phyloP scores from a whole-genome alignment of 2,113 vertebrate species.

The Phasianus colchicus region DNA sequence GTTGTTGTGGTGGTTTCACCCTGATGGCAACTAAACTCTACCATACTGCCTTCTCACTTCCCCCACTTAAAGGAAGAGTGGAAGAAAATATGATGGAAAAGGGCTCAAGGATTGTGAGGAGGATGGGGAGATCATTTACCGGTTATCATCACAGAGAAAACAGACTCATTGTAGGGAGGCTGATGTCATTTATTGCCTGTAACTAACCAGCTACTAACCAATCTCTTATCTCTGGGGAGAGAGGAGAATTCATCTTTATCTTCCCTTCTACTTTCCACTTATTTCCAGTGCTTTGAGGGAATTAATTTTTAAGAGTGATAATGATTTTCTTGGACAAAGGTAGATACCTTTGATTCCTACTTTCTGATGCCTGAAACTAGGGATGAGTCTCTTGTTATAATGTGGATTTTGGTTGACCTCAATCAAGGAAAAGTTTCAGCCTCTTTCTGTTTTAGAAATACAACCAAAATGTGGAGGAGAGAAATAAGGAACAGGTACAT shows the following conservation, averaged over 20 bases:
- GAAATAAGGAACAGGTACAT: background rate
- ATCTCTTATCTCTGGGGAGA: slow-evolving; percentile 5
- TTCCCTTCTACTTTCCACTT: background rate
- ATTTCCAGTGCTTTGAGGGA: slow-evolving; percentile 5
- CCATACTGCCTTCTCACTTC: background rate
- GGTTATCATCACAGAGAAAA: background rate
- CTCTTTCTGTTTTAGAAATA: background rate
- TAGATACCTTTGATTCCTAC: background rate
- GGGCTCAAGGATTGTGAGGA: background rate
- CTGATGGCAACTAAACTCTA: background rate
- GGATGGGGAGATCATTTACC: background rate
- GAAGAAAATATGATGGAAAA: background rate
- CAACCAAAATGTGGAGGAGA: background rate
- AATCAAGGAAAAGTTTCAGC: slow-evolving; percentile 2
- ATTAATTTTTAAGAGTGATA: slow-evolving; percentile 35
- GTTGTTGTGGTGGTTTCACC: background rate
- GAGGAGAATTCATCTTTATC: background rate
- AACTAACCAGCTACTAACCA: background rate
- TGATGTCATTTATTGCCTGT: background rate
- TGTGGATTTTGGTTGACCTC: background rate
- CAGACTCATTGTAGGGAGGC: background rate
- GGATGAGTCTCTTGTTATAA: background rate
- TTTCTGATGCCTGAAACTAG: background rate
- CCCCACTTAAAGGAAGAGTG: background rate
- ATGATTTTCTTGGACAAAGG: slow-evolving; percentile 12